These are phyloP conservation scores for Indri indri DNA, from an alignment of 2,113 vertebrate species.

Conservation along the genomic window DNA sequence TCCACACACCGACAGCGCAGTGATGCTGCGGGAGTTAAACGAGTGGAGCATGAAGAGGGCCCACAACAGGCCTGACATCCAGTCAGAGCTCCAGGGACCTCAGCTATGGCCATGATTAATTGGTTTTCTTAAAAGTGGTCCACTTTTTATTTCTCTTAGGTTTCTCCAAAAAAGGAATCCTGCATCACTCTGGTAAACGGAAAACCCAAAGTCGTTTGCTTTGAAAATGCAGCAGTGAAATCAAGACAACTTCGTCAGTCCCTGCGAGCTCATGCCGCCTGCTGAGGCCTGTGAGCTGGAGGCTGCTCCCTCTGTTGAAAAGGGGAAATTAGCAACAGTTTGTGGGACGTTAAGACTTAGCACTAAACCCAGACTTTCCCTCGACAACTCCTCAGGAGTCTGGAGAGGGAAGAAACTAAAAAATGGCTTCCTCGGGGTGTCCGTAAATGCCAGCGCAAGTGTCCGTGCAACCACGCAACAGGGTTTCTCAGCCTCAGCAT, in stretches of 20 bases:
- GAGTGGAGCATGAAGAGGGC: not conserved
- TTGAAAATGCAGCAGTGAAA: not conserved
- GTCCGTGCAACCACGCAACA: not conserved
- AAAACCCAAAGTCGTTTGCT: not conserved
- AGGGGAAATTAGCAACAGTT: not conserved
- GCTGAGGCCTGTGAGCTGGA: no score
- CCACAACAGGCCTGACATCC: accelerated
- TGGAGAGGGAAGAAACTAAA: not conserved
- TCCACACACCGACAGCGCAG: no score
- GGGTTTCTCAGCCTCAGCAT: not conserved
- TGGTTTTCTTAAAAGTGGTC: not conserved
- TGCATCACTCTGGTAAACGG: not conserved
- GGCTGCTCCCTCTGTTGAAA: no score
- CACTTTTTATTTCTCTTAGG: not conserved
- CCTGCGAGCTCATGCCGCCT: no score
- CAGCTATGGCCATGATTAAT: not conserved
- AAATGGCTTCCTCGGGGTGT: not conserved
- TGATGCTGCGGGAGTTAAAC: not conserved
- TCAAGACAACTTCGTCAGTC: not conserved
- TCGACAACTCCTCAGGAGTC: not conserved
- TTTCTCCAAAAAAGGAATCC: not conserved
- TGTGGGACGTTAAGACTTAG: not conserved
- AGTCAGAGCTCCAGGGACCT: not conserved
- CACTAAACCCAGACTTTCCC: not conserved
- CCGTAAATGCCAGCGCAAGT: not conserved